Evolutionary conservation across 2,888 invertebrate species (phyloP).

Genomic region (Epinotia nisella): DNA sequence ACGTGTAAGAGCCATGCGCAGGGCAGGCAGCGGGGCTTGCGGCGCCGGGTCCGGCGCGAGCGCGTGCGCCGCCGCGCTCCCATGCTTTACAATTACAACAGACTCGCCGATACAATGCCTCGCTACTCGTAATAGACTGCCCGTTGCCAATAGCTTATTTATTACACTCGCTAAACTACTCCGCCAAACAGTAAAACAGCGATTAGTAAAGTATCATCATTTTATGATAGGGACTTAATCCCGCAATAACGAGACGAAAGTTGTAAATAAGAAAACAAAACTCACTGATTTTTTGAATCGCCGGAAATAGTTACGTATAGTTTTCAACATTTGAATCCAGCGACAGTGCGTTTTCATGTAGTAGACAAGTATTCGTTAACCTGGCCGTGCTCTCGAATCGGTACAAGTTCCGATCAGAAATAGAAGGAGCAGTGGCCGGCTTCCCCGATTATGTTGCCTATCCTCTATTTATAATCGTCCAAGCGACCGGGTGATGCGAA

Average conservation of each 20-base stretch:
- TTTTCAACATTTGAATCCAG: slow-evolving; percentile 63
- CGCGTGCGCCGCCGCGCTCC: slow-evolving; percentile 32
- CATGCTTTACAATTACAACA: slow-evolving; percentile 23
- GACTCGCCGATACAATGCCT: slow-evolving; percentile 14
- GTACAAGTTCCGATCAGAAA: slow-evolving; percentile 71
- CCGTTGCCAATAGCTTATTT: slow-evolving; percentile 38
- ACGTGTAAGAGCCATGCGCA: slow-evolving; percentile 33
- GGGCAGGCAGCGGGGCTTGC: slow-evolving; percentile 34
- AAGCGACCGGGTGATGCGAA: slow-evolving; percentile 62
- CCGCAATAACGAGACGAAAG: slow-evolving; percentile 12
- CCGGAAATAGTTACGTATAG: slow-evolving; percentile 55
- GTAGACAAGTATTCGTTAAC: slow-evolving; percentile 56
- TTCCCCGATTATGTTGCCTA: slow-evolving; percentile 67
- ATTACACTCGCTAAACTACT: slow-evolving; percentile 35
- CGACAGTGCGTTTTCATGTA: slow-evolving; percentile 64
- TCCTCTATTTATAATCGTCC: slow-evolving; percentile 74
- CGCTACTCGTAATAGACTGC: slow-evolving; percentile 22
- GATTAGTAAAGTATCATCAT: slow-evolving; percentile 17
- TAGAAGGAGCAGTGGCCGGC: slow-evolving; percentile 76
- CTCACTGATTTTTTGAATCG: slow-evolving; percentile 52
- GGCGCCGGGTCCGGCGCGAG: slow-evolving; percentile 25
- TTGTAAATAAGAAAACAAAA: slow-evolving; percentile 42
- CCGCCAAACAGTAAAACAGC: slow-evolving; percentile 23
- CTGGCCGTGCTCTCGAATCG: slow-evolving; percentile 72
- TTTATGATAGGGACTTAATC: not conserved